Evolutionary conservation across 2,888 invertebrate species (phyloP).

Genomic region (Bellardia pandia): DNA sequence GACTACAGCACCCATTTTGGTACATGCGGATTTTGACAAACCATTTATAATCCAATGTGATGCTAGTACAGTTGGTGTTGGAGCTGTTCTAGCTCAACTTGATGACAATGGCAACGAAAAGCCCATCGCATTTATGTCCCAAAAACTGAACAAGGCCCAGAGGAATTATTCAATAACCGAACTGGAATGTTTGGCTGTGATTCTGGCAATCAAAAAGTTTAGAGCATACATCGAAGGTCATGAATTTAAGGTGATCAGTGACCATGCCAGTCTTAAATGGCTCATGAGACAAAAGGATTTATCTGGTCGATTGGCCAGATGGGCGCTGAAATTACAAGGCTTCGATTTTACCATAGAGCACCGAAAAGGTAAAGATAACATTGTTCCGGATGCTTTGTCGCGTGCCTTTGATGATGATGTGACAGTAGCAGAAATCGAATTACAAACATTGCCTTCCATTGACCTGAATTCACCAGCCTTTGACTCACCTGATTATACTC

Average conservation of each 20-base stretch:
- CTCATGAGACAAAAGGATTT: too few species aligned
- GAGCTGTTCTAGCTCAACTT: not conserved
- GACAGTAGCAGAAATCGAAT: not conserved
- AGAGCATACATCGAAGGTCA: too few species aligned
- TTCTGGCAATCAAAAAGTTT: too few species aligned
- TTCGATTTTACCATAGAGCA: too few species aligned
- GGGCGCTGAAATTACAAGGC: too few species aligned
- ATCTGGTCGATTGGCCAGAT: not conserved
- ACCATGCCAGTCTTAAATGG: too few species aligned
- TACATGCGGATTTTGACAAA: not conserved
- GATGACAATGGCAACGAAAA: not conserved
- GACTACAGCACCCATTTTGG: too few species aligned
- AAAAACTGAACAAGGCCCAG: not conserved
- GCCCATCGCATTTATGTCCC: not conserved
- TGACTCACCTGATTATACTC: too few species aligned
- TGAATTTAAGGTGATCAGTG: too few species aligned
- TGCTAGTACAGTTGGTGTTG: too few species aligned
- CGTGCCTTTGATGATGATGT: not conserved
- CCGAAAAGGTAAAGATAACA: not conserved
- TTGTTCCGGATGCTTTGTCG: not conserved
- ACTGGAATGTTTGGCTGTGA: not conserved
- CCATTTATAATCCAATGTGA: slow-evolving; percentile 20
- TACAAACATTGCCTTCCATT: not conserved
- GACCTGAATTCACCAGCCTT: not conserved
- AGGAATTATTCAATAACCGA: not conserved